Evolutionary conservation across 2,797 vertebrate genomes (phyloP).

Genomic region (Rhinoraja longicauda): DNA sequence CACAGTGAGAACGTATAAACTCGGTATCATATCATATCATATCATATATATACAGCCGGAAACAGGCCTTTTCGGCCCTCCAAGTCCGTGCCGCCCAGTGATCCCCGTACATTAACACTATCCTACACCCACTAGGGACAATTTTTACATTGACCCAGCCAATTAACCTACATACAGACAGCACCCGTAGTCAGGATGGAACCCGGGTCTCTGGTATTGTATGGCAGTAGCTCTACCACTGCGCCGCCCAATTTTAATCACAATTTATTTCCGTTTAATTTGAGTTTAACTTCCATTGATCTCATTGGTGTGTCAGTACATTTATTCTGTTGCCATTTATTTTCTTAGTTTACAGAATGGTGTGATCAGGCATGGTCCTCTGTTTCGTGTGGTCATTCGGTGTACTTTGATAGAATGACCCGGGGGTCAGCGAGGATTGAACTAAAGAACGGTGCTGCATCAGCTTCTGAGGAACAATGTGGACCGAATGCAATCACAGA

Average conservation of each 20-base stretch:
- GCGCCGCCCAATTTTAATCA: not conserved
- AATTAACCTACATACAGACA: no score
- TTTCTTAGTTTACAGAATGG: not conserved
- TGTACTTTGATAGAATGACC: not conserved
- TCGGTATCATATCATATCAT: no score
- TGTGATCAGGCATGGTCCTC: not conserved
- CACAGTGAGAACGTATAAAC: no score
- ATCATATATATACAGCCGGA: no score
- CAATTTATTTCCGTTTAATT: not conserved
- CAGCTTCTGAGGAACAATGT: not conserved
- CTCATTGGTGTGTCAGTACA: not conserved
- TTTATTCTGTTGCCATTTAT: not conserved
- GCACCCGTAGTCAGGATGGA: no score
- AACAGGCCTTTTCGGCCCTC: no score
- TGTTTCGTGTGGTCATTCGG: not conserved
- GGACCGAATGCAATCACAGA: not conserved
- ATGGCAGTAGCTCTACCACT: no score
- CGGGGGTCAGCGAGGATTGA: not conserved
- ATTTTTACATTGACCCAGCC: no score
- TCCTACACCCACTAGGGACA: no score
- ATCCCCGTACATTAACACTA: no score
- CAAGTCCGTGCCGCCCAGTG: no score
- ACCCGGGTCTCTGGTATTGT: no score
- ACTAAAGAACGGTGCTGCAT: not conserved
- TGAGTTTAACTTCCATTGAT: not conserved